Percentiles rank a stretch among this genome's conserved stretches.
Evolutionary conservation across 1,140 invertebrate genomes (phyloP).

Genomic region (Hermetia illucens): DNA sequence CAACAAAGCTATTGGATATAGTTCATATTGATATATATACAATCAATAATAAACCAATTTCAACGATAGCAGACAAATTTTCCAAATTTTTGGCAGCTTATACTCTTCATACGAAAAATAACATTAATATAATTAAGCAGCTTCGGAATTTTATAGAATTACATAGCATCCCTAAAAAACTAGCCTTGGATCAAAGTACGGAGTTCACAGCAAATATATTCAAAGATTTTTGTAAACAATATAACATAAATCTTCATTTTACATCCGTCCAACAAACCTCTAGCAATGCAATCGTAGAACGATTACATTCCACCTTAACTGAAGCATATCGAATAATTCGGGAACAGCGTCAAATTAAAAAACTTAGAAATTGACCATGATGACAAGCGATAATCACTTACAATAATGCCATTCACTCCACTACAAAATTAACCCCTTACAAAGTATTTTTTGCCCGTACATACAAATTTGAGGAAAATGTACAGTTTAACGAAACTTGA

Average conservation of each 20-base stretch:
- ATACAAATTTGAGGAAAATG: conserved; percentile 1
- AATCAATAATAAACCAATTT: conserved; percentile 9
- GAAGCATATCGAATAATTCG: conserved; percentile 10
- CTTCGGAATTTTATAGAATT: conserved; percentile 10
- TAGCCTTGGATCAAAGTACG: conserved; percentile 9
- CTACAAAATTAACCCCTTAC: conserved; percentile 10
- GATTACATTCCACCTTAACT: conserved; percentile 12
- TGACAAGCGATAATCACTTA: conserved; percentile 9
- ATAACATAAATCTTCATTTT: conserved; percentile 11
- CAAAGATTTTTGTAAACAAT: conserved; percentile 9
- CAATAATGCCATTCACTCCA: conserved; percentile 10
- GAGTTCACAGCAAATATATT: conserved; percentile 11
- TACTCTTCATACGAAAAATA: conserved; percentile 7
- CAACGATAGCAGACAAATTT: conserved; percentile 16
- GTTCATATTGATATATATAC: conserved; percentile 14
- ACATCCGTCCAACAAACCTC: conserved; percentile 8
- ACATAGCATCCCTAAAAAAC: conserved; percentile 9
- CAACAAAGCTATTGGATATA: conserved; percentile 14
- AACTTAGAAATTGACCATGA: conserved; percentile 9
- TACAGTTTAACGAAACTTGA: background rate
- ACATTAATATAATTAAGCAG: conserved; percentile 7
- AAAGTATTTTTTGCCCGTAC: conserved; percentile 2
- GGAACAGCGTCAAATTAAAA: conserved; percentile 4
- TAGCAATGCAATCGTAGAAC: conserved; percentile 9
- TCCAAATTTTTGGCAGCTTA: conserved; percentile 15